phyloP scores from a whole-genome alignment of 1,140 invertebrate genomes.

The Phenacoccus solenopsis region DNA sequence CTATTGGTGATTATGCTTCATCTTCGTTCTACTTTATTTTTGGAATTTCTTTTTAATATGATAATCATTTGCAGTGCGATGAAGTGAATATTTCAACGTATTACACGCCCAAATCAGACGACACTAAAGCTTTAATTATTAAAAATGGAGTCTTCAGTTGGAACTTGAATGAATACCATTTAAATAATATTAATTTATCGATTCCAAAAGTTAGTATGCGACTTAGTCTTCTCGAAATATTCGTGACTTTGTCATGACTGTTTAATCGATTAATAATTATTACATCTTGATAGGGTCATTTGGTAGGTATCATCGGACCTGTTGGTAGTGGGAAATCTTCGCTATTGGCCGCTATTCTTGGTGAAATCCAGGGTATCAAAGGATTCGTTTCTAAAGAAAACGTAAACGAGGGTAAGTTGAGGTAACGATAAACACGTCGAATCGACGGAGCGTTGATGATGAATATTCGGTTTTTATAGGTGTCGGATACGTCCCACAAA shows the following conservation, averaged over 20 bases:
- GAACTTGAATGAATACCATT: slow-evolving; percentile 36
- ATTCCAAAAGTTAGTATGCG: slow-evolving; percentile 38
- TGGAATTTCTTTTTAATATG: not conserved
- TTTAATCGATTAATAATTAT: not conserved
- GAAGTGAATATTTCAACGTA: not conserved
- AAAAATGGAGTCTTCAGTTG: slow-evolving; percentile 35
- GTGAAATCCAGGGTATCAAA: slow-evolving; percentile 50
- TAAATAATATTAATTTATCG: slow-evolving; percentile 43
- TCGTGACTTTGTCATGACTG: not conserved
- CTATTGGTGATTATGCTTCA: slow-evolving; percentile 42
- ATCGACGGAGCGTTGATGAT: too few species aligned
- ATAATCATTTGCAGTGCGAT: not conserved
- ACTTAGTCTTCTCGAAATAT: too few species aligned
- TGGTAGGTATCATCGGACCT: slow-evolving; percentile 56
- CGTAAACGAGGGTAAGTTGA: slow-evolving; percentile 40
- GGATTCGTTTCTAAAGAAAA: slow-evolving; percentile 49
- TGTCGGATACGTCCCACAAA: slow-evolving; percentile 79
- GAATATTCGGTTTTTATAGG: slow-evolving; percentile 44
- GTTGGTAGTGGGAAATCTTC: slow-evolving; percentile 68
- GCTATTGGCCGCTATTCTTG: slow-evolving; percentile 56
- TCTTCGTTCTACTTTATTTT: not conserved
- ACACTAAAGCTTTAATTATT: slow-evolving; percentile 21
- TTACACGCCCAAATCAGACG: not conserved
- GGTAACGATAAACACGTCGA: too few species aligned
- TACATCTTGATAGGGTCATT: slow-evolving; percentile 38